Percentiles rank a stretch among this genome's conserved stretches.
phyloP scores from a whole-genome alignment of 2,888 invertebrate species.

The Acleris sparsana region DNA sequence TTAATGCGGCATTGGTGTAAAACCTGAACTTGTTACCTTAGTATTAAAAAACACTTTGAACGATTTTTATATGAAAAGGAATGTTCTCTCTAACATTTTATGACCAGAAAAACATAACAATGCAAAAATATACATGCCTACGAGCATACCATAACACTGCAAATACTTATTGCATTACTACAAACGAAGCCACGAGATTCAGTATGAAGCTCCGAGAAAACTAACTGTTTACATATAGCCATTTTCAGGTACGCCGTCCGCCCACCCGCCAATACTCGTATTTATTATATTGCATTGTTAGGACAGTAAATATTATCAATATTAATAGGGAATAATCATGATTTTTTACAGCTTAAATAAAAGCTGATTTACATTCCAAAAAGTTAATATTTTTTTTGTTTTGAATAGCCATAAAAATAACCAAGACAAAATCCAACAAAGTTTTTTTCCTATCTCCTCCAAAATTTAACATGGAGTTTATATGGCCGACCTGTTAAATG shows the following conservation, averaged over 20 bases:
- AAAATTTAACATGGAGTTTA: too few relatives aligned
- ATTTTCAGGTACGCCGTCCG: conserved; percentile 1
- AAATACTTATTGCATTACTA: conserved; percentile 3
- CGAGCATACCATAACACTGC: too few relatives aligned
- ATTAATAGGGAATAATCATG: conserved; percentile 24
- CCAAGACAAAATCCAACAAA: too few relatives aligned
- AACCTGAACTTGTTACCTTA: too few relatives aligned
- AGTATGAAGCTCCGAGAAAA: background rate
- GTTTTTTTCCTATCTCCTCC: too few relatives aligned
- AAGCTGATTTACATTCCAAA: too few relatives aligned
- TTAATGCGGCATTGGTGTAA: too few relatives aligned
- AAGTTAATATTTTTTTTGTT: too few relatives aligned
- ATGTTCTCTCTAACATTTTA: background rate
- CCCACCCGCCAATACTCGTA: conserved; percentile 10
- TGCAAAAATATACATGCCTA: background rate
- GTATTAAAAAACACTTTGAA: too few relatives aligned
- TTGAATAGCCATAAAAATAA: too few relatives aligned
- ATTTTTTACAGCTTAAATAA: too few relatives aligned
- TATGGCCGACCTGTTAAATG: too few relatives aligned
- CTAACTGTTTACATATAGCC: conserved; percentile 2
- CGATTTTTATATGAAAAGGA: background rate
- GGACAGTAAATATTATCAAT: conserved; percentile 45
- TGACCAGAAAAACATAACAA: background rate
- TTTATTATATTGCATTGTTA: conserved; percentile 30
- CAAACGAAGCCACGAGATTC: background rate